These are phyloP conservation scores for Drosophila buzzatii DNA, from an alignment of 2,888 invertebrate species.

Conservation along the genomic window DNA sequence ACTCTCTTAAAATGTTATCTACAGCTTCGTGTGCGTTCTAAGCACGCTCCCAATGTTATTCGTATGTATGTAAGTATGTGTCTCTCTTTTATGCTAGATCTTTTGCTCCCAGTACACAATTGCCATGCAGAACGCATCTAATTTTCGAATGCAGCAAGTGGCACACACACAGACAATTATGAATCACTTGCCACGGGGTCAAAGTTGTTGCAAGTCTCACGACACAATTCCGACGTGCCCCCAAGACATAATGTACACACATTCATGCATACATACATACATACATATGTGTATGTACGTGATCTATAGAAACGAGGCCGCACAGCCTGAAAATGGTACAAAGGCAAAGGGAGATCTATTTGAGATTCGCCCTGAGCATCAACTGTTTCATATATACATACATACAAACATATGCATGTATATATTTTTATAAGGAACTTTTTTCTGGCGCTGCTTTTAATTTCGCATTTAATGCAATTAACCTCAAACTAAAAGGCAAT, in stretches of 20 bases:
- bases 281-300: constrained; percentile 1
- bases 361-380: constrained; percentile 25
- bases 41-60: not conserved
- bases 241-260: constrained; percentile 1
- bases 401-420: constrained; percentile 10
- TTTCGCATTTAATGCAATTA: constrained; percentile 84
- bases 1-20: constrained; percentile 4
- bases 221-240: constrained; percentile 63
- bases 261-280: not conserved
- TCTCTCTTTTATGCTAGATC: constrained; percentile 5
- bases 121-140: constrained; percentile 12
- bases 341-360: constrained; percentile 16
- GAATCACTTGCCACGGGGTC: constrained; percentile 72
- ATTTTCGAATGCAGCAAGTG: constrained; percentile 23
- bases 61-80: not conserved
- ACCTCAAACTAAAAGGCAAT: constrained; percentile 84
- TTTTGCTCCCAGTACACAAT: constrained; percentile 6
- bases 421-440: constrained; percentile 39
- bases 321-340: constrained; percentile 19
- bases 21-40: not conserved
- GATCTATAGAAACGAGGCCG: constrained; percentile 16
- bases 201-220: constrained; percentile 77
- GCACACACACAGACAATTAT: constrained; percentile 35
- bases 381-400: constrained; percentile 4
- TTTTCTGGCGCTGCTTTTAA: constrained; percentile 50